Evolutionary conservation across 2,113 vertebrate genomes (phyloP), one percentile per base, ranked within the genome.

Genomic region (Ailuropoda melanoleuca): DNA sequence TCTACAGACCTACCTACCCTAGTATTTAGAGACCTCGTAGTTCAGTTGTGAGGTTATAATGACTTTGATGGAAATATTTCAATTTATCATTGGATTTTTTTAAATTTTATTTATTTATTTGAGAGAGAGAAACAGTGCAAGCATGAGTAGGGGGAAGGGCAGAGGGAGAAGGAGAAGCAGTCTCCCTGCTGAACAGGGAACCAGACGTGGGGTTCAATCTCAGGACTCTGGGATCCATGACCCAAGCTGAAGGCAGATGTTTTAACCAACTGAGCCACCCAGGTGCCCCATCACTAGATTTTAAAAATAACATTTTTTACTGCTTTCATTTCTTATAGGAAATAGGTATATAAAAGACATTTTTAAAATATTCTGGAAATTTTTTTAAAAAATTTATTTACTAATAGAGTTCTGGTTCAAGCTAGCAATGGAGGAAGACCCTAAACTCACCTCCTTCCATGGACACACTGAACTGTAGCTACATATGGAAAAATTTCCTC

Each of bases 301-400:
- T 86, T 58, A 58, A n/a, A 86, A 93, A 93, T 48, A 77, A 48
- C 50, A 31, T 31, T n/a, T 77, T 96, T 95, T 78, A 53, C 23
- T 58, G 58, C 17, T 77, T 81, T 21, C 13, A 50, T 96, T 74
- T 62, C 43, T 83, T 56, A 17, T 5, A 95, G 34, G 8, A 12
- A 88, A 96, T 78, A 70, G 31, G 15, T 66, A 0, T 88, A 17
- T 31, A 4, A 80, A 3, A 84, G 11, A 89, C 2, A 55, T 83
- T 97, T 93, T 87, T 17, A 89, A 88, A 95, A 62, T 66, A 78
- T 31, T 53, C 34, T 92, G 46, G 9, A 87, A 91, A 93, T 26
- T 18, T 12, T 26, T 11, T 21, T 24, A 77, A 90, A 81, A 72
- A 6, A 12, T 83, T n/a, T 53, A 19, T 60, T 72, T n/a, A 46